phyloP scores from a whole-genome alignment of 2,888 invertebrate genomes.

The Endotricha flammealis region DNA sequence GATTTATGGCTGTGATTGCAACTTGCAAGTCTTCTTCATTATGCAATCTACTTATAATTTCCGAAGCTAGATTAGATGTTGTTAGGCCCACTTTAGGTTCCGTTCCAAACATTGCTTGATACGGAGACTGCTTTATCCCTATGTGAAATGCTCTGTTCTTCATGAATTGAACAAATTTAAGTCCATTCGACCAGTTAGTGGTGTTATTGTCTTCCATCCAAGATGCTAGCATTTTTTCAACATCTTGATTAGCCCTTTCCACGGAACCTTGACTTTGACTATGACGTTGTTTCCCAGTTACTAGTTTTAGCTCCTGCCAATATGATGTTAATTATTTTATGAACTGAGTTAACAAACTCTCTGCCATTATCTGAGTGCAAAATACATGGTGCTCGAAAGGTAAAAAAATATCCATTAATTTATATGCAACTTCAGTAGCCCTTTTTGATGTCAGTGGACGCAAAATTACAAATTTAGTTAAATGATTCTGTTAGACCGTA shows the following conservation, averaged over 20 bases:
- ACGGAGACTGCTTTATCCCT: conserved; percentile 23
- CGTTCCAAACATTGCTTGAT: conserved; percentile 25
- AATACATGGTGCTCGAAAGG: conserved; percentile 40
- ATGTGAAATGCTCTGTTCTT: conserved; percentile 26
- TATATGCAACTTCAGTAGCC: conserved; percentile 38
- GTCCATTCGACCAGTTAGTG: conserved; percentile 29
- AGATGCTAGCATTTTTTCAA: conserved; percentile 26
- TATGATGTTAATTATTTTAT: conserved; percentile 23
- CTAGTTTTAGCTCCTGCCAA: conserved; percentile 40
- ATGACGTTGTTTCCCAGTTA: conserved; percentile 42
- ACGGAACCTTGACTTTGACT: conserved; percentile 32
- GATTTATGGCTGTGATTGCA: too few species aligned
- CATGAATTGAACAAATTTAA: conserved; percentile 8
- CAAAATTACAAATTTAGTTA: conserved; percentile 44
- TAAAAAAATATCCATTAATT: conserved; percentile 41
- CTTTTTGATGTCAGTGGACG: conserved; percentile 33
- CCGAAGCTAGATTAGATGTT: conserved; percentile 12
- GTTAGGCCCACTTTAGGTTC: conserved; percentile 23
- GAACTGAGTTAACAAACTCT: conserved; percentile 31
- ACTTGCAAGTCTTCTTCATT: conserved; percentile 11
- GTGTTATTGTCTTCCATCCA: conserved; percentile 30
- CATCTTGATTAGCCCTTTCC: conserved; percentile 8
- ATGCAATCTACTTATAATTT: conserved; percentile 9
- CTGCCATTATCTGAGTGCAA: conserved; percentile 37
- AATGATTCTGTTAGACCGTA: conserved; percentile 41